Percentiles rank a stretch among this genome's conserved stretches.
Evolutionary conservation across 2,888 invertebrate genomes (phyloP).

Genomic region (Lycocerus yunnanus): DNA sequence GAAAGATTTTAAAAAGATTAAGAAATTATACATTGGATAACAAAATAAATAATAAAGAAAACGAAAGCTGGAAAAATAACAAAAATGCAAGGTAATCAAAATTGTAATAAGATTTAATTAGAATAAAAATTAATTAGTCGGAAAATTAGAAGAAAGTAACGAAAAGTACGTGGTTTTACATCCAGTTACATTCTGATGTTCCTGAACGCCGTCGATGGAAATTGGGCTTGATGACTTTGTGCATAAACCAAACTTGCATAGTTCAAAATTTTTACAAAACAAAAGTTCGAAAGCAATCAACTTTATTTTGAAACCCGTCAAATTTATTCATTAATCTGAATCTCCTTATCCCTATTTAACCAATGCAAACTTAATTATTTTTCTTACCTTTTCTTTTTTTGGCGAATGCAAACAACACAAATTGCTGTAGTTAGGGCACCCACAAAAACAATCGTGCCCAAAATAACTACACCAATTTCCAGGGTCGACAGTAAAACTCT

Average conservation of each 20-base stretch:
- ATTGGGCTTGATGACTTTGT: too few species aligned
- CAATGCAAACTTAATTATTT: not conserved
- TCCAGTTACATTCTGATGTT: too few species aligned
- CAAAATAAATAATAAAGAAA: too few species aligned
- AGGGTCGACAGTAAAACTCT: constrained; percentile 66
- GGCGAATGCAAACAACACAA: constrained; percentile 72
- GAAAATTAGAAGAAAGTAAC: too few species aligned
- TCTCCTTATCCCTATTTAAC: not conserved
- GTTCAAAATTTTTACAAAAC: not conserved
- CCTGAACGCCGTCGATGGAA: too few species aligned
- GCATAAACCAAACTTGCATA: not conserved
- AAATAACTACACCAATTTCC: constrained; percentile 79
- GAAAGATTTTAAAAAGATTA: too few species aligned
- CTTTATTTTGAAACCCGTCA: not conserved
- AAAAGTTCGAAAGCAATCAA: not conserved
- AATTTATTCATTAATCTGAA: not conserved
- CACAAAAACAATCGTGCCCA: constrained; percentile 80
- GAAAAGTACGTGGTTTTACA: too few species aligned
- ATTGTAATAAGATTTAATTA: too few species aligned
- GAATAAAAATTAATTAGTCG: too few species aligned
- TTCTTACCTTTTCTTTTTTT: constrained; percentile 63
- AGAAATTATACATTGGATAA: too few species aligned
- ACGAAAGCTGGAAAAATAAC: too few species aligned
- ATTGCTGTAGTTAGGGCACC: constrained; percentile 80
- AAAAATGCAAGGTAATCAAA: too few species aligned